Percentiles rank a stretch among this genome's conserved stretches.
Conservation (phyloP, 92 coral and sea anemone genomes). For the Hydrozoanthus gracilis region DNA sequence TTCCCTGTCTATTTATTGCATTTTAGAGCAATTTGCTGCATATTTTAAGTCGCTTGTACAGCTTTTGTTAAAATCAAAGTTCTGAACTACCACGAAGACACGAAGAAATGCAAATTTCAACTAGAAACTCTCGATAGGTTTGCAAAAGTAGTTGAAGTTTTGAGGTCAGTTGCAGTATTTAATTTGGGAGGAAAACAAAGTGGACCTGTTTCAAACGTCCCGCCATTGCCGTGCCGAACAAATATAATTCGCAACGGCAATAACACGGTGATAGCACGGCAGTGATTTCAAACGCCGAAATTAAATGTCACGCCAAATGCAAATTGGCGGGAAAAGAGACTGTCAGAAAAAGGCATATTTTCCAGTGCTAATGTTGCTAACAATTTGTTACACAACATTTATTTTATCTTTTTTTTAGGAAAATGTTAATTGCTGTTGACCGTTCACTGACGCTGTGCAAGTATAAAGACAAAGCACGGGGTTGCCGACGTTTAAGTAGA, state of each 20-base stretch:
- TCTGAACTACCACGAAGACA: slow-evolving; percentile 17
- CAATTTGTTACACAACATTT: not conserved
- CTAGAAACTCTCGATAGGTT: slow-evolving; percentile 17
- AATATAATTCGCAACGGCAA: slow-evolving; percentile 10
- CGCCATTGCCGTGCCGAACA: slow-evolving; percentile 20
- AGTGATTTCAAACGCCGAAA: slow-evolving; percentile 11
- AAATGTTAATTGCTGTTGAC: slow-evolving; percentile 6
- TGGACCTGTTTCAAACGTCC: slow-evolving; percentile 18
- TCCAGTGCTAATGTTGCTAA: not conserved
- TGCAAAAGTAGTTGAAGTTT: slow-evolving; percentile 15
- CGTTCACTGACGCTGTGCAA: not conserved
- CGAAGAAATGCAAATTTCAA: slow-evolving; percentile 15
- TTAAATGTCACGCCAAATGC: slow-evolving; percentile 14
- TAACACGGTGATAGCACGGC: slow-evolving; percentile 16
- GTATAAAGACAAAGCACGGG: not conserved
- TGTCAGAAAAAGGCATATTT: slow-evolving; percentile 15
- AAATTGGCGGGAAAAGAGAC: slow-evolving; percentile 7
- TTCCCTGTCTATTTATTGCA: slow-evolving; percentile 16
- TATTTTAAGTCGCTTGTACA: slow-evolving; percentile 15
- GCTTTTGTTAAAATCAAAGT: slow-evolving; percentile 15
- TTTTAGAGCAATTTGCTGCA: slow-evolving; percentile 16
- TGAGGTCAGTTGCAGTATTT: slow-evolving; percentile 17
- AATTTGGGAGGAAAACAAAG: slow-evolving; percentile 16
- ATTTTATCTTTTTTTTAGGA: slow-evolving; percentile 7
- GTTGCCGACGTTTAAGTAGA: slow-evolving; percentile 1